Evolutionary conservation across 2,888 invertebrate species (phyloP), one percentile per base, ranked within the genome.

Genomic region (Morpho achilles): DNA sequence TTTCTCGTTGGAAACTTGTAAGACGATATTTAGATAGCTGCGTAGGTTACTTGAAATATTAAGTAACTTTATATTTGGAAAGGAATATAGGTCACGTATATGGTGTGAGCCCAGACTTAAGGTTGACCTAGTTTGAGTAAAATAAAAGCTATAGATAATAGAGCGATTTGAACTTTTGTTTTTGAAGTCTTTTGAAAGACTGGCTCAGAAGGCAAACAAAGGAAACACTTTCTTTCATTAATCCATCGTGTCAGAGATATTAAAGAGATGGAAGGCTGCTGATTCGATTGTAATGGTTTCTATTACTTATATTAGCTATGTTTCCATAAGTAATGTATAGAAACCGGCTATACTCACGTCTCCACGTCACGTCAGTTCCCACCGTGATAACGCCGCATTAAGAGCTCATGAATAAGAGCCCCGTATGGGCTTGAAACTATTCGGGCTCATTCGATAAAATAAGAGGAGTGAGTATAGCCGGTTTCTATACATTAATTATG

Each of bases 81-180:
- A 59, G 50, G 50, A 63, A 63, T 56, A 63, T 63, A 56, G 63
- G 61, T 59, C 61, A 53, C 47, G 59, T 50, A 53, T 53, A 60
- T 47, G 56, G 32, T 53, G 53, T 56, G 58, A 61, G 58, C 56
- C 23, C 40, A 56, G 59, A 56, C 58, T 50, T 61, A 63, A 58
- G 63, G 58, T 48, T 63, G 63, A 54, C 63, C 63, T 51, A 61
- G 51, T 61, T 63, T 49, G 58, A 61, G 63, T 57, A 55, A 56
- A 61, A 61, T 61, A 63, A 61, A 54, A 51, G 51, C 61, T 56
- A 58, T 61, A 61, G 58, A 52, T 53, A 60, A 58, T 44, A 56
- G 56, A 45, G 56, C 41, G 58, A 63, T 63, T 49, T 50, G 49
- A 53, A 47, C 58, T 56, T 61, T 61, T 61, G 52, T 55, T 61